Percentiles rank a stretch among this genome's conserved stretches.
Evolutionary conservation across 1,140 invertebrate species (phyloP).

Genomic region (Drosophila paulistorum): DNA sequence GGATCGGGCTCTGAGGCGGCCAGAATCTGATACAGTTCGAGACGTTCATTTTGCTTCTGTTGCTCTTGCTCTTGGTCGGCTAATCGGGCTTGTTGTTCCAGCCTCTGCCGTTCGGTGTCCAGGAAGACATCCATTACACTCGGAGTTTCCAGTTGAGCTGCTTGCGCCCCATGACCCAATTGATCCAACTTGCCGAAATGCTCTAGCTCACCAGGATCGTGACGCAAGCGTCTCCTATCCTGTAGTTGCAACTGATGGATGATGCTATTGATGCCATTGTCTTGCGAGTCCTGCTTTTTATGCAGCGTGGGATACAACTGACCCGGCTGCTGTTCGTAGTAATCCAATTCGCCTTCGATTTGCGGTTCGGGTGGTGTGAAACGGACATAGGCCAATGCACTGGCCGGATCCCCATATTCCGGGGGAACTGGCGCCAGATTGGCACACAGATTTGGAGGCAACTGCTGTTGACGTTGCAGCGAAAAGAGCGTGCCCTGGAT

Average conservation of each 20-base stretch:
- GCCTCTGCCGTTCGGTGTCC: slow-evolving; percentile 71
- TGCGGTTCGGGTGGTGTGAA: slow-evolving; percentile 88
- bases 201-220: slow-evolving; percentile 70
- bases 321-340: slow-evolving; percentile 83
- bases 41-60: slow-evolving; percentile 55
- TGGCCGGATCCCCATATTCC: slow-evolving; percentile 85
- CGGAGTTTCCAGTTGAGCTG: slow-evolving; percentile 57
- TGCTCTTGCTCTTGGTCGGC: slow-evolving; percentile 53
- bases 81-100: slow-evolving; percentile 55
- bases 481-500: slow-evolving; percentile 77
- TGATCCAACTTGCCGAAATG: slow-evolving; percentile 71
- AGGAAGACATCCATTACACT: slow-evolving; percentile 76
- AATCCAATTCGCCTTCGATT: slow-evolving; percentile 88
- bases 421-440: slow-evolving; percentile 70
- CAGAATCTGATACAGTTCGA: slow-evolving; percentile 75
- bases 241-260: slow-evolving; percentile 63
- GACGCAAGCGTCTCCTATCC: slow-evolving; percentile 65
- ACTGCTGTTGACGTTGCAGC: slow-evolving; percentile 71
- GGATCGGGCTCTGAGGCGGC: slow-evolving; percentile 78
- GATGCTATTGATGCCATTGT: slow-evolving; percentile 54
- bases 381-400: slow-evolving; percentile 89
- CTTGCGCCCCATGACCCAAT: slow-evolving; percentile 40
- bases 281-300: slow-evolving; percentile 54
- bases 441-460: slow-evolving; percentile 77
- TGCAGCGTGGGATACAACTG: slow-evolving; percentile 84